Evolutionary conservation across 92 coral and sea anemone genomes (phyloP), one percentile per base, ranked within the genome.

Genomic region (Hydrozoanthus gracilis): DNA sequence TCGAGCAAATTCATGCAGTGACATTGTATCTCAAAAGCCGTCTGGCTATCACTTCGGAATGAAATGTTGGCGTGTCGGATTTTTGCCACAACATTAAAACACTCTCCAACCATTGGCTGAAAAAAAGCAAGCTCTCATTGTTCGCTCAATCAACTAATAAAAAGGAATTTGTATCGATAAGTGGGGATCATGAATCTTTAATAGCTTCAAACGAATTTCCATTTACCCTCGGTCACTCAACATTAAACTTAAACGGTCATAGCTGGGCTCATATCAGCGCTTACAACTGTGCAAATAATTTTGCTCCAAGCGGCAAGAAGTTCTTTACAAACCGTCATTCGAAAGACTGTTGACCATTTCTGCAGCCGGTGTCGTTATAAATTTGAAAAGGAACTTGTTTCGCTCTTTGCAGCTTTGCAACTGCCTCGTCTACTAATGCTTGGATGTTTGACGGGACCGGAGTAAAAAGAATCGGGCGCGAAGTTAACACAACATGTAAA

Each of bases 81-180:
- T 51, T 47, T 9, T 27, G 49, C 85, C 74, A 48, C 73, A 80
- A 46, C 9, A 44, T 54, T 64, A 65, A 4, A 80, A 35, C 74
- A 65, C 48, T 62, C 3, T 80, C 48, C 51, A 80, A 48, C 46
- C 27, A 80, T 80, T 80, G 85, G 85, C 48, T 70, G 13, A 65
- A n/a, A 80, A 18, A 48, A 5, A 45, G 39, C 48, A 51, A 62
- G 46, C 62, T 17, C 60, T 61, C 62, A 65, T 80, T 80, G 85
- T 80, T 49, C 84, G 17, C 66, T 80, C 58, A 80, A 80, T 80
- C 49, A 80, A 17, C 85, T 65, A 64, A 65, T 47, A 60, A 65
- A 17, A 58, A n/a, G 66, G 85, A 64, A 64, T 64, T n/a, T 64
- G 58, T 48, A 35, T 47, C 61, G 84, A 62, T 79, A 62, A 79